These are phyloP conservation scores for Melanotaenia nigrans DNA, from an alignment of 2,797 vertebrate species.

Conservation along the genomic window DNA sequence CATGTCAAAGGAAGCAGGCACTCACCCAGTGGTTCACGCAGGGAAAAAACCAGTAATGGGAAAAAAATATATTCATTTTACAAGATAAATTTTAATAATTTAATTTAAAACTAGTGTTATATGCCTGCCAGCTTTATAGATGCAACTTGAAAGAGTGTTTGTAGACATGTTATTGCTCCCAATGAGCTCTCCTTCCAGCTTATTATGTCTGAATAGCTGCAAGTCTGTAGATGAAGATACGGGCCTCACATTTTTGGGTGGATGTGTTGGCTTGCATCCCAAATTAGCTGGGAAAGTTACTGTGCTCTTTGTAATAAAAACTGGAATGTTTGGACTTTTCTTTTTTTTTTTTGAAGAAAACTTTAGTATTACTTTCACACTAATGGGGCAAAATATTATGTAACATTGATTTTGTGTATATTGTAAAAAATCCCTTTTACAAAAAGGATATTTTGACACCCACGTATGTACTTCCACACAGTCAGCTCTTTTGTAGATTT, in stretches of 20 bases:
- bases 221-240: conserved; percentile 26
- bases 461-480: conserved; percentile 24
- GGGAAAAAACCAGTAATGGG: conserved; percentile 18
- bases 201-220: conserved; percentile 34
- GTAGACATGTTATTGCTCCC: background rate
- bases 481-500: conserved; percentile 59
- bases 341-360: background rate
- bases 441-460: conserved; percentile 25
- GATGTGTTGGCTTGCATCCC: conserved; percentile 11
- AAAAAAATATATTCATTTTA: background rate
- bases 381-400: background rate
- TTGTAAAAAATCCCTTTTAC: conserved; percentile 6
- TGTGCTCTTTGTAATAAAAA: background rate
- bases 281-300: conserved; percentile 22
- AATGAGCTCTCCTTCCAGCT: conserved; percentile 39
- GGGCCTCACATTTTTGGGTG: conserved; percentile 24
- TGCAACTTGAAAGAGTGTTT: background rate
- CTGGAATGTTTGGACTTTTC: background rate
- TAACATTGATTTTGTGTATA: conserved; percentile 1
- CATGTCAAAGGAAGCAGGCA: conserved; percentile 55
- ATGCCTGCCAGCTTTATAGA: background rate
- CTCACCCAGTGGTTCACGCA: conserved; percentile 40
- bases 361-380: background rate
- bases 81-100: conserved; percentile 2
- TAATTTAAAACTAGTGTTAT: background rate